Evolutionary conservation across 2,888 invertebrate genomes (phyloP).

Genomic region (Meteorus cinctellus): DNA sequence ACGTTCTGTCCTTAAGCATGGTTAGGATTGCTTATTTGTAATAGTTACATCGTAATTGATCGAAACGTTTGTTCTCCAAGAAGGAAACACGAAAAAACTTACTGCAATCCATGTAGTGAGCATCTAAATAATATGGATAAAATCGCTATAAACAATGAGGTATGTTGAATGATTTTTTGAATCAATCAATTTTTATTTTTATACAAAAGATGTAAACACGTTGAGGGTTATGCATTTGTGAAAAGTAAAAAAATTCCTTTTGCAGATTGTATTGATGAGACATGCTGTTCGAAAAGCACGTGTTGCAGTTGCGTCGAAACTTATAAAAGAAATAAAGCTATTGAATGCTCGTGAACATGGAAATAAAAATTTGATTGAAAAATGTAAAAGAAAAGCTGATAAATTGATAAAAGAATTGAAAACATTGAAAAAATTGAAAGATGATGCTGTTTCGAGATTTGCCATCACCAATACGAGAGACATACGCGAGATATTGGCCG

Average conservation of each 20-base stretch:
- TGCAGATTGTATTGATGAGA: slow-evolving; percentile 65
- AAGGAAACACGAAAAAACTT: no score
- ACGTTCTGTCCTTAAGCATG: no score
- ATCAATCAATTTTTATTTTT: not conserved
- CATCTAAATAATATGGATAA: not conserved
- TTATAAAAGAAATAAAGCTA: slow-evolving; percentile 59
- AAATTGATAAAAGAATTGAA: slow-evolving; percentile 61
- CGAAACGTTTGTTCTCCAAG: no score
- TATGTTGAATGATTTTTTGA: not conserved
- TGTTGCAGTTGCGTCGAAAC: slow-evolving; percentile 59
- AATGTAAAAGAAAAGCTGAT: slow-evolving; percentile 61
- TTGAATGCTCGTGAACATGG: slow-evolving; percentile 59
- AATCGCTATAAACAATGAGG: not conserved
- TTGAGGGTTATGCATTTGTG: not conserved
- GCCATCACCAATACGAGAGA: slow-evolving; percentile 56
- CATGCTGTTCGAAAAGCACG: slow-evolving; percentile 61
- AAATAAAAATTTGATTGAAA: slow-evolving; percentile 60
- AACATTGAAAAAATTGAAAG: slow-evolving; percentile 62
- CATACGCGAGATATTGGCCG: slow-evolving; percentile 55
- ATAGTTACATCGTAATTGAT: no score
- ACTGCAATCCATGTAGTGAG: no score
- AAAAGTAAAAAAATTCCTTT: slow-evolving; percentile 29
- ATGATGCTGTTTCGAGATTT: slow-evolving; percentile 66
- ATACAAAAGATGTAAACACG: not conserved
- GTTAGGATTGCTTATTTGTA: no score